Conservation (phyloP, 2,888 invertebrate species). For the Malthinus flaveolus region DNA sequence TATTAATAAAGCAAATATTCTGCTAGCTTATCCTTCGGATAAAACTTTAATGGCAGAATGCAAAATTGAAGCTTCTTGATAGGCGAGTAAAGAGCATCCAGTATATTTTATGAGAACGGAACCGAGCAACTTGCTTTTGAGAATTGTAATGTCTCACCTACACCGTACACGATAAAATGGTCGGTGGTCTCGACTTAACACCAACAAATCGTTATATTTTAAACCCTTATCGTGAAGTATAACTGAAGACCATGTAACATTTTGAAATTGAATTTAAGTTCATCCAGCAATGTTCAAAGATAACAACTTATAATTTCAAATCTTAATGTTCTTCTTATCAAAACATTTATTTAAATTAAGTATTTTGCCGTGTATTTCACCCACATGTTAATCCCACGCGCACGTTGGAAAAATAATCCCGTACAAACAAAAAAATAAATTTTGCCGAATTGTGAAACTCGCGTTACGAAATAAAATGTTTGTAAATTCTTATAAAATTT, state of each 20-base stretch:
- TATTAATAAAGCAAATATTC: neutral
- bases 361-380: conserved; percentile 51
- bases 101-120: conserved; percentile 14
- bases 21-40: too few species aligned
- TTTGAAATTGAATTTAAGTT: conserved; percentile 56
- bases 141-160: conserved; percentile 19
- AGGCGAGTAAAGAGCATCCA: too few species aligned
- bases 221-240: conserved; percentile 44
- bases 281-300: conserved; percentile 51
- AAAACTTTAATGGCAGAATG: neutral
- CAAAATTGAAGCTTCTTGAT: neutral
- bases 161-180: conserved; percentile 19
- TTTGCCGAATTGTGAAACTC: neutral
- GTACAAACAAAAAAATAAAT: neutral
- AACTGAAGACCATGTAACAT: conserved; percentile 48
- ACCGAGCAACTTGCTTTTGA: conserved; percentile 7
- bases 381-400: conserved; percentile 39
- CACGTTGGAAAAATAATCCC: neutral
- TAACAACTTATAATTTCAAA: conserved; percentile 43
- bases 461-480: neutral
- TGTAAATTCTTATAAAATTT: neutral
- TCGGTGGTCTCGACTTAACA: conserved; percentile 33
- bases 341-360: conserved; percentile 47
- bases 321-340: conserved; percentile 52
- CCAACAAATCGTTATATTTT: conserved; percentile 22